Conservation (phyloP, 1,140 invertebrate species). For the Trichoplusia ni region DNA sequence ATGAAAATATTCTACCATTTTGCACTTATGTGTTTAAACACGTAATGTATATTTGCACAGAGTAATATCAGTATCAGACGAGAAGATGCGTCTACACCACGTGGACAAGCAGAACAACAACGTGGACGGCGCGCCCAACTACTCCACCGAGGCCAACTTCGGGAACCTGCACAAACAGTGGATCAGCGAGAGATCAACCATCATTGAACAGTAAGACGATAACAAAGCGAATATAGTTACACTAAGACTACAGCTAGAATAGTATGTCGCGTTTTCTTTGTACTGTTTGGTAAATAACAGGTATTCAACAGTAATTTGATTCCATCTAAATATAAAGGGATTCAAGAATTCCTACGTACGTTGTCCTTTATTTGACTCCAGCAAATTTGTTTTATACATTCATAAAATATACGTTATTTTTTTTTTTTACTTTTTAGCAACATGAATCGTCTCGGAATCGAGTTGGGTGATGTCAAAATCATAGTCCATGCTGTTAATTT, state of each 20-base stretch:
- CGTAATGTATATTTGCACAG: constrained; percentile 53
- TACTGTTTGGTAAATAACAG: too few relatives aligned
- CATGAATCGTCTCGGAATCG: constrained; percentile 86
- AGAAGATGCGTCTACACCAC: constrained; percentile 71
- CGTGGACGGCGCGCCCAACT: constrained; percentile 46
- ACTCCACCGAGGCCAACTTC: constrained; percentile 58
- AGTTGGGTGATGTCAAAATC: constrained; percentile 86
- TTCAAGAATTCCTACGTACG: too few relatives aligned
- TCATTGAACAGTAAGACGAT: constrained; percentile 80
- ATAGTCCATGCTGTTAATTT: constrained; percentile 89
- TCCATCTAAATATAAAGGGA: too few relatives aligned
- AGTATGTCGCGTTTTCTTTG: too few relatives aligned
- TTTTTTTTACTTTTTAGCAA: constrained; percentile 81
- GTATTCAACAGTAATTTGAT: too few relatives aligned
- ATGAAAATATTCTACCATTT: too few relatives aligned
- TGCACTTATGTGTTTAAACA: background rate
- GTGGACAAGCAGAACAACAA: constrained; percentile 63
- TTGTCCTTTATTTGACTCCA: too few relatives aligned
- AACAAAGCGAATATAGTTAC: too few relatives aligned
- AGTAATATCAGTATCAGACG: constrained; percentile 83
- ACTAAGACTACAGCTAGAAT: too few relatives aligned
- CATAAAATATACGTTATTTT: too few relatives aligned
- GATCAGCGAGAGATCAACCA: constrained; percentile 68
- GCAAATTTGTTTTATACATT: too few relatives aligned
- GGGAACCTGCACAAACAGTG: constrained; percentile 76